Conservation (phyloP, 2,888 invertebrate species). For the Aleiodes alternator region DNA sequence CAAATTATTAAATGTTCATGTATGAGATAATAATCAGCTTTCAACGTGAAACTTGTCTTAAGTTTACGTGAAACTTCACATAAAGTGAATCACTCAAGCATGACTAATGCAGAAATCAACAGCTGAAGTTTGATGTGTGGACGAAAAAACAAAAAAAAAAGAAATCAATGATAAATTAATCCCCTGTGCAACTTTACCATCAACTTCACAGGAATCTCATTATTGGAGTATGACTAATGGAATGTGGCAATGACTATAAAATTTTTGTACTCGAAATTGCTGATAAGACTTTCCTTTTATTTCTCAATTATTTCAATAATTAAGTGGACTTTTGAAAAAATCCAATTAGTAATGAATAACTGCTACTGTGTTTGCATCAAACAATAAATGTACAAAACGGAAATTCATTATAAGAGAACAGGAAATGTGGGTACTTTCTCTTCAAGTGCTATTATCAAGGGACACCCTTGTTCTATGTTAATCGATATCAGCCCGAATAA, state of each 20-base stretch:
- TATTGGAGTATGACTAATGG: not conserved
- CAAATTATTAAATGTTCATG: too few species aligned
- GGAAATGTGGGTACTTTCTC: slow-evolving; percentile 34
- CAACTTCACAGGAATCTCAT: too few species aligned
- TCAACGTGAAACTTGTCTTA: too few species aligned
- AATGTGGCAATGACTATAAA: slow-evolving; percentile 27
- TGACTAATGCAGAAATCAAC: too few species aligned
- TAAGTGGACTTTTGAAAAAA: slow-evolving; percentile 10
- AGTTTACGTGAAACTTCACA: not conserved
- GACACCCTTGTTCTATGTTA: slow-evolving; percentile 4
- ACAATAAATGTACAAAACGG: slow-evolving; percentile 21
- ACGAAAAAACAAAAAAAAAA: too few species aligned
- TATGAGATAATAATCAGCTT: too few species aligned
- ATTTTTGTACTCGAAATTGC: slow-evolving; percentile 32
- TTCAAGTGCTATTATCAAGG: not conserved
- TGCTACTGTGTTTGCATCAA: slow-evolving; percentile 3
- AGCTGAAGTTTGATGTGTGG: too few species aligned
- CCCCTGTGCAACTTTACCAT: too few species aligned
- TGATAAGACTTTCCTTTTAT: not conserved
- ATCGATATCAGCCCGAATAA: slow-evolving; percentile 16
- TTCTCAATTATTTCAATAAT: slow-evolving; percentile 16
- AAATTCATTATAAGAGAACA: slow-evolving; percentile 38
- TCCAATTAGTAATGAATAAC: not conserved
- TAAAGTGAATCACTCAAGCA: too few species aligned
- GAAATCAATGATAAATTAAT: too few species aligned